Conservation (phyloP, 2,888 invertebrate species). For the Hypolimnas misippus region DNA sequence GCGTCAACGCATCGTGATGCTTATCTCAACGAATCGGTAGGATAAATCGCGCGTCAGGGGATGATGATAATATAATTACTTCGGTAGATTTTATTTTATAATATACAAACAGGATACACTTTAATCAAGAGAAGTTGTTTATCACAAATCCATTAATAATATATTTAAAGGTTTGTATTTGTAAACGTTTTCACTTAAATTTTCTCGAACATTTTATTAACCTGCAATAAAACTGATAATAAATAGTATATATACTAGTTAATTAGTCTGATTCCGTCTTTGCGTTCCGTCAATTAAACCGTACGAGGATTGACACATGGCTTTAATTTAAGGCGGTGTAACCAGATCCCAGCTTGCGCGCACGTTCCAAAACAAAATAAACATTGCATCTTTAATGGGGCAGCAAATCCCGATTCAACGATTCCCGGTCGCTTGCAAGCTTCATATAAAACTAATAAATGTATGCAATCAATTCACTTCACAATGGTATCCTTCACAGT, state of each 20-base stretch:
- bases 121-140: background rate
- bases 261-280: constrained; percentile 42
- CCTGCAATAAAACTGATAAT: constrained; percentile 41
- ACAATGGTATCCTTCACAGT: constrained; percentile 55
- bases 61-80: constrained; percentile 55
- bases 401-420: constrained; percentile 65
- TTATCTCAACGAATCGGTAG: constrained; percentile 75
- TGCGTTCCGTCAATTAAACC: constrained; percentile 60
- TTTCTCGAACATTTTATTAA: too few relatives aligned
- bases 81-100: constrained; percentile 6
- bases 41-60: constrained; percentile 64
- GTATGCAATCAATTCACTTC: constrained; percentile 75
- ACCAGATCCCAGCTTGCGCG: constrained; percentile 39
- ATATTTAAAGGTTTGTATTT: background rate
- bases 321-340: constrained; percentile 56
- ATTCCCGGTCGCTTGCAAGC: constrained; percentile 66
- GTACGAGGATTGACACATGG: constrained; percentile 70
- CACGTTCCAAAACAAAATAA: constrained; percentile 57
- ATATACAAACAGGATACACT: background rate
- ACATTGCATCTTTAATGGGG: constrained; percentile 65
- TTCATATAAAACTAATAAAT: constrained; percentile 77
- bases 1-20: constrained; percentile 73
- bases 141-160: background rate
- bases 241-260: constrained; percentile 37
- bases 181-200: background rate